phyloP scores from a whole-genome alignment of 1,140 invertebrate species.

The Drosophila baimaii region DNA sequence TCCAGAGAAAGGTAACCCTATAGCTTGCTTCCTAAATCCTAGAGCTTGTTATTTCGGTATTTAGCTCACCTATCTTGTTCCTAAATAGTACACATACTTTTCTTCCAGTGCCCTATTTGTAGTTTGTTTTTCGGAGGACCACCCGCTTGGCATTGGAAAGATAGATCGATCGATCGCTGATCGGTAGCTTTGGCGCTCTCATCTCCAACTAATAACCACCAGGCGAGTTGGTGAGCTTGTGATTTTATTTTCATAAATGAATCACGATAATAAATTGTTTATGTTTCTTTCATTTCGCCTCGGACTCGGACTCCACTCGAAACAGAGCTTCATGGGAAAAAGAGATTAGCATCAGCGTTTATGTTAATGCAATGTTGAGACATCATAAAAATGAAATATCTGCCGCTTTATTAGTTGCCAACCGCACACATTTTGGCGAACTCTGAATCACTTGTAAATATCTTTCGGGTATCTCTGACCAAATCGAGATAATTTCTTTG shows the following conservation, averaged over 20 bases:
- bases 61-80: background rate
- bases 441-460: conserved; percentile 74
- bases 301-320: conserved; percentile 6
- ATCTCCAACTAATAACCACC: conserved; percentile 71
- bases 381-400: conserved; percentile 78
- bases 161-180: conserved; percentile 41
- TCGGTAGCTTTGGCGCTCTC: conserved; percentile 72
- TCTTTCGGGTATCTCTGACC: too few species aligned
- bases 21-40: too few species aligned
- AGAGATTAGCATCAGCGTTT: conserved; percentile 77
- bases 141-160: conserved; percentile 58
- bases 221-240: conserved; percentile 46
- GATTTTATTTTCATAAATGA: conserved; percentile 78
- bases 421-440: conserved; percentile 13
- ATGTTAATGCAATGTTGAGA: conserved; percentile 74
- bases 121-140: conserved; percentile 44
- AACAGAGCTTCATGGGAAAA: conserved; percentile 76
- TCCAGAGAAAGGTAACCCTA: too few species aligned
- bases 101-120: conserved; percentile 1
- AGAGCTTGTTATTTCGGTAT: background rate
- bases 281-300: conserved; percentile 58
- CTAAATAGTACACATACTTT: background rate
- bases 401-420: conserved; percentile 53
- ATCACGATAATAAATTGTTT: conserved; percentile 82
- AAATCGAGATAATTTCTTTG: conserved; percentile 28